Conservation (phyloP, 2,113 vertebrate species). For the Malurus cyaneus region DNA sequence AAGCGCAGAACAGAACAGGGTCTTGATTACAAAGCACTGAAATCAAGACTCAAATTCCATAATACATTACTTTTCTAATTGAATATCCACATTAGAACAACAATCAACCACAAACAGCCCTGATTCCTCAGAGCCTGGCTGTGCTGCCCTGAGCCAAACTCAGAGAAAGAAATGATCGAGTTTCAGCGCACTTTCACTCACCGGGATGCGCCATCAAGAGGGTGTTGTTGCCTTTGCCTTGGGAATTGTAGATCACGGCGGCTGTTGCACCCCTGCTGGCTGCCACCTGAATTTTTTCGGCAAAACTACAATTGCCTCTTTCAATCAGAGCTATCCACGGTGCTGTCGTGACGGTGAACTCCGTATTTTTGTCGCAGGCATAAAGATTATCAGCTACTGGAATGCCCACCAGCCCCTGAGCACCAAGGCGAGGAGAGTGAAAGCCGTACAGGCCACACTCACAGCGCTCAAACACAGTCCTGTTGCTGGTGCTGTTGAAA, state of each 20-base stretch:
- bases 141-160: neutral
- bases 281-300: conserved; percentile 82
- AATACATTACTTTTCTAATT: neutral
- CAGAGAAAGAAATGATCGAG: neutral
- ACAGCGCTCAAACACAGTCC: conserved; percentile 28
- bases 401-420: conserved; percentile 65
- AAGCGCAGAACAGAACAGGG: fast-evolving
- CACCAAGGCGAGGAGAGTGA: conserved; percentile 58
- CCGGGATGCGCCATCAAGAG: conserved; percentile 75
- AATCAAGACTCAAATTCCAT: neutral
- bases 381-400: conserved; percentile 41
- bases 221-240: conserved; percentile 63
- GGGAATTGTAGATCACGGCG: conserved; percentile 84
- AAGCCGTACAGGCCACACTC: conserved; percentile 70
- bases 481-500: conserved; percentile 53
- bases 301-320: conserved; percentile 86
- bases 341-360: conserved; percentile 8
- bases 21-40: neutral
- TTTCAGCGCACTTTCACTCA: conserved; percentile 54
- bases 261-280: conserved; percentile 71
- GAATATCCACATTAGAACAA: neutral
- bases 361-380: conserved; percentile 67
- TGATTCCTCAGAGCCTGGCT: neutral
- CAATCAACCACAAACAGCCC: neutral
- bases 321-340: conserved; percentile 88